Conservation (phyloP, 2,888 invertebrate genomes). For the Amphipyra berbera region DNA sequence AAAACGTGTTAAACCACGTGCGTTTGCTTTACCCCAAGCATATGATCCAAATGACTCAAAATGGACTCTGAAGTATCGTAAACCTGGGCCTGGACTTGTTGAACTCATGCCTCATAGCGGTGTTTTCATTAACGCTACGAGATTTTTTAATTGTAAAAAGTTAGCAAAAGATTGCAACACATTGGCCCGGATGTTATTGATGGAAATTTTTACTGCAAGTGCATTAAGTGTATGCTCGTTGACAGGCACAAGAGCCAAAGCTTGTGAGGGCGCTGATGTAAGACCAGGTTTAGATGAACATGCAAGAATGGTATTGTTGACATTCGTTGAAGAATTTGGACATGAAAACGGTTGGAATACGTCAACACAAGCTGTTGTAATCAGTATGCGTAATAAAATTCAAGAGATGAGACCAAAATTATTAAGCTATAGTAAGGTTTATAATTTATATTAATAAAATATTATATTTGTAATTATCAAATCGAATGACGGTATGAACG, state of each 20-base stretch:
- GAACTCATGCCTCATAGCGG: conserved; percentile 2
- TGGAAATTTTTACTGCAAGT: neutral
- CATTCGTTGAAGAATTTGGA: neutral
- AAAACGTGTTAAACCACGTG: neutral
- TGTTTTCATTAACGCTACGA: neutral
- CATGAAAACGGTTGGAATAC: neutral
- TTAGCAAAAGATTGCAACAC: neutral
- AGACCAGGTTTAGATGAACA: conserved; percentile 14
- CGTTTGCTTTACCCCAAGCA: neutral
- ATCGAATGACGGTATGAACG: too few relatives aligned
- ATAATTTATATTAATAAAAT: too few relatives aligned
- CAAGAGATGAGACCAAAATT: neutral
- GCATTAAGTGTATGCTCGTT: conserved; percentile 6
- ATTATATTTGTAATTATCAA: too few relatives aligned
- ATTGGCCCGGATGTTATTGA: conserved; percentile 4
- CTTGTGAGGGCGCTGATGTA: neutral
- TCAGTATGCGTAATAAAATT: conserved; percentile 4
- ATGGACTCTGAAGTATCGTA: conserved; percentile 21
- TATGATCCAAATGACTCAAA: conserved; percentile 9
- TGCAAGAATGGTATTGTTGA: conserved; percentile 6
- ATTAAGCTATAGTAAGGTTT: too few relatives aligned
- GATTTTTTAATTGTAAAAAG: neutral
- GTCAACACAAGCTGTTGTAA: neutral
- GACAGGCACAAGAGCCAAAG: neutral
- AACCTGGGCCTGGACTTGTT: neutral